Base-by-base conservation (phyloP, 2,797 vertebrate genomes). In the Ataeniobius toweri region DNA sequence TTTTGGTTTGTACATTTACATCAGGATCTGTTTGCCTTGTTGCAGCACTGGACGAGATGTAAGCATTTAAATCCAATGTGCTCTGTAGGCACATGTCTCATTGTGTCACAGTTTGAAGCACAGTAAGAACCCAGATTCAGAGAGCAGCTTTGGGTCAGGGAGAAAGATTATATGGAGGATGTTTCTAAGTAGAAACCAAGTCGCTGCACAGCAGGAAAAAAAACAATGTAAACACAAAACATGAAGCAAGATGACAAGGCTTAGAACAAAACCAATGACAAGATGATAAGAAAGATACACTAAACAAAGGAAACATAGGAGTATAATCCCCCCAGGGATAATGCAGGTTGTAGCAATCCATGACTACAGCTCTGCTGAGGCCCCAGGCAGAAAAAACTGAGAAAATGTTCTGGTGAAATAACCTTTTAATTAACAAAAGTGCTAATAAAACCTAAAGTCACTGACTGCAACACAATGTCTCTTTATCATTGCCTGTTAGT, bases 81-180 rank as follows among this genome's bases (percentile, higher is more conserved):
- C 44, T 46, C 6, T 46, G 9, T 10, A 39, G 31, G 48, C 26
- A 24, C 20, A 2, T 13, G 6, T 12, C 5, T 20, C 51, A 39
- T 55, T 41, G 20, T 73, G 22, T n/a, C 51, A 3, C 5, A 39
- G 59, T 24, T 68, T 72, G 31, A 53, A 55, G 12, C 31, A 14
- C 50, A 12, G 31, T 56, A 24, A 56, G 31, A 55, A 31, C 18
- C 26, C 18, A 31, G 51, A 68, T 68, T 44, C 5, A 1, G 10
- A 22, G 36, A 68, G 65, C 24, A 68, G 65, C 65, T 68, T 3
- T 22, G 9, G 3, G 50, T 55, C 18, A 7, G 22, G 41, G n/a
- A 39, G 22, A 72, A 24, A 55, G 22, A 56, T 72, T 90, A 77
- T 87, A 85, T 44, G 83, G 84, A 86, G 73, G 82, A 9, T 8